A percentile compares a stretch with the other conserved stretches of the same genome.
Conservation (phyloP, 2,888 invertebrate genomes). For the Drosophila meridiana region DNA sequence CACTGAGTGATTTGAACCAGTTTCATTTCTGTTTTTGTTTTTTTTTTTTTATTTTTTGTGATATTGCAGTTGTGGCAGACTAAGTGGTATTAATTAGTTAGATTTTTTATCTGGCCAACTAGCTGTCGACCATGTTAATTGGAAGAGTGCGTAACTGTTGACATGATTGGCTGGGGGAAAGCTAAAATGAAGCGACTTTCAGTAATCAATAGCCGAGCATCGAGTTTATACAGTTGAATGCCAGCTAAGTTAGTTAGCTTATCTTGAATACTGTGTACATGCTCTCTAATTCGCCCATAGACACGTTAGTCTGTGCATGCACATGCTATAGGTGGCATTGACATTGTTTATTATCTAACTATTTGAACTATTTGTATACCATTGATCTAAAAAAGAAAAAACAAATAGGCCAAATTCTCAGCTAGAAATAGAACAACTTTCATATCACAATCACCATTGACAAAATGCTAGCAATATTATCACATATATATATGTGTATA, state of each 20-base stretch:
- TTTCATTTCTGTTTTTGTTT: constrained; percentile 17
- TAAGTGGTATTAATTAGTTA: constrained; percentile 28
- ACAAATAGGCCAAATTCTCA: constrained; percentile 37
- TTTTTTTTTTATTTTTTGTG: constrained; percentile 1
- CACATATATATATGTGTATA: neutral
- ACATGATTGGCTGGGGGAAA: constrained; percentile 35
- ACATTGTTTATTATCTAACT: constrained; percentile 67
- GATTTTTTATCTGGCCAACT: constrained; percentile 34
- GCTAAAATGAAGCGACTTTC: constrained; percentile 20
- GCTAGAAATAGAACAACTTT: constrained; percentile 43
- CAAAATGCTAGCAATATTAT: neutral
- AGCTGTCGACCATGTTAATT: constrained; percentile 20
- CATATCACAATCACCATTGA: neutral
- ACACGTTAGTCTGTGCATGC: constrained; percentile 21
- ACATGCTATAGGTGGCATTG: constrained; percentile 39
- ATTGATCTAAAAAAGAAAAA: constrained; percentile 2
- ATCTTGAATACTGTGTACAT: constrained; percentile 20
- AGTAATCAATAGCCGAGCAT: constrained; percentile 1
- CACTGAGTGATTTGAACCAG: constrained; percentile 35
- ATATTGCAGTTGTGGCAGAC: constrained; percentile 20
- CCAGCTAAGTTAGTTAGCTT: constrained; percentile 15
- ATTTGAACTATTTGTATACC: constrained; percentile 6
- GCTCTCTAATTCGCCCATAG: constrained; percentile 30
- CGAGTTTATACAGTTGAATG: constrained; percentile 22
- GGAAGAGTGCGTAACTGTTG: constrained; percentile 5